These are phyloP conservation scores for Chitala chitala DNA, from an alignment of 2,113 vertebrate species.

Conservation along the genomic window DNA sequence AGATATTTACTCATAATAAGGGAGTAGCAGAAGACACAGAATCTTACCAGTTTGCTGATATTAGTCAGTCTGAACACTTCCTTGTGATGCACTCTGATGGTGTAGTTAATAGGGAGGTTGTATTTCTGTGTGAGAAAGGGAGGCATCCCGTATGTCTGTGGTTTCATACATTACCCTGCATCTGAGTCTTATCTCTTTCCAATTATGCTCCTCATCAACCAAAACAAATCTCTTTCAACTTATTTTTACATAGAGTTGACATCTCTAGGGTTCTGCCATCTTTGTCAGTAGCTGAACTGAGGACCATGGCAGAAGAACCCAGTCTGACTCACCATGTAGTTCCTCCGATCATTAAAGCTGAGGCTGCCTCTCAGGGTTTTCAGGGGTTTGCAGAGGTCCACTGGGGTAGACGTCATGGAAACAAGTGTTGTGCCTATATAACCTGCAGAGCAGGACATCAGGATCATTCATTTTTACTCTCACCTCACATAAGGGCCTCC, in stretches of 20 bases:
- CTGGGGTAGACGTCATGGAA: slow-evolving; percentile 27
- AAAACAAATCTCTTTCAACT: not conserved
- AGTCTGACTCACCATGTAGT: slow-evolving; percentile 59
- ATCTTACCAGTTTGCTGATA: slow-evolving; percentile 40
- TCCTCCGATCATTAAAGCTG: slow-evolving; percentile 44
- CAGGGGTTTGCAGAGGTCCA: slow-evolving; percentile 53
- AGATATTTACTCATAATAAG: too few species aligned
- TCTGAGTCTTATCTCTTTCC: not conserved
- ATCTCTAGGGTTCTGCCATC: too few species aligned
- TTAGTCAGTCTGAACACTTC: slow-evolving; percentile 61
- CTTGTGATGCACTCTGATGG: slow-evolving; percentile 53
- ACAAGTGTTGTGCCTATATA: slow-evolving; percentile 45
- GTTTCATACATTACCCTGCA: not conserved
- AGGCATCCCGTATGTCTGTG: not conserved
- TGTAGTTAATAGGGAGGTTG: slow-evolving; percentile 68
- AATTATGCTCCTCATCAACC: not conserved
- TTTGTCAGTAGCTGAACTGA: too few species aligned
- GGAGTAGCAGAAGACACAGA: not conserved
- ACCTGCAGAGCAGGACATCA: slow-evolving; percentile 37
- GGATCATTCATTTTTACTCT: not conserved
- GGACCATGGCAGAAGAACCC: not conserved
- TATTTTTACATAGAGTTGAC: too few species aligned
- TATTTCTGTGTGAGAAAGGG: slow-evolving; percentile 50
- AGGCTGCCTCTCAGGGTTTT: slow-evolving; percentile 54
- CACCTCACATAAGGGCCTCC: not conserved